Conservation (phyloP, 2,888 invertebrate species). For the Molorchus minor region DNA sequence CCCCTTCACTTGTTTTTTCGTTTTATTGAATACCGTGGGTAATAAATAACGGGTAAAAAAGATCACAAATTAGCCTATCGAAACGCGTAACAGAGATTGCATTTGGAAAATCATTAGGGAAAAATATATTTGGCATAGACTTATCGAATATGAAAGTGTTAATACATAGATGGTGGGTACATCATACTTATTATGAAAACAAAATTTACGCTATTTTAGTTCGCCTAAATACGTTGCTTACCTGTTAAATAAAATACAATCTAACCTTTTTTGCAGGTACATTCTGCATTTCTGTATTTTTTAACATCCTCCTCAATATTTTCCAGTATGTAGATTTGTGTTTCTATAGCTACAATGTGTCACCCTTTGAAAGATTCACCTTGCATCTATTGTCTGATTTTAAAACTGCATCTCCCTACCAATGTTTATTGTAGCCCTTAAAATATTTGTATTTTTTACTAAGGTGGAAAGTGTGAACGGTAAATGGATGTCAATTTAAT, state of each 20-base stretch:
- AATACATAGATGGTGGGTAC: background rate
- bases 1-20: slow-evolving; percentile 11
- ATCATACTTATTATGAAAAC: background rate
- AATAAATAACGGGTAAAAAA: background rate
- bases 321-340: no score
- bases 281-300: background rate
- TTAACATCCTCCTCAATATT: no score
- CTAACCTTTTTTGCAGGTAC: background rate
- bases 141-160: background rate
- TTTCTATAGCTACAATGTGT: no score
- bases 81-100: background rate
- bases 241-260: background rate
- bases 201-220: background rate
- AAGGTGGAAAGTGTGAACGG: background rate
- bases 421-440: background rate
- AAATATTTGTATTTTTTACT: background rate
- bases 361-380: no score
- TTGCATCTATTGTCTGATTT: background rate
- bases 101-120: background rate
- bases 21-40: slow-evolving; percentile 1
- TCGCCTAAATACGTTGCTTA: background rate
- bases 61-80: background rate
- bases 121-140: background rate
- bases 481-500: background rate
- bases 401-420: background rate